Base-by-base conservation (phyloP, 1,140 invertebrate genomes). In the Eufriesea mexicana region DNA sequence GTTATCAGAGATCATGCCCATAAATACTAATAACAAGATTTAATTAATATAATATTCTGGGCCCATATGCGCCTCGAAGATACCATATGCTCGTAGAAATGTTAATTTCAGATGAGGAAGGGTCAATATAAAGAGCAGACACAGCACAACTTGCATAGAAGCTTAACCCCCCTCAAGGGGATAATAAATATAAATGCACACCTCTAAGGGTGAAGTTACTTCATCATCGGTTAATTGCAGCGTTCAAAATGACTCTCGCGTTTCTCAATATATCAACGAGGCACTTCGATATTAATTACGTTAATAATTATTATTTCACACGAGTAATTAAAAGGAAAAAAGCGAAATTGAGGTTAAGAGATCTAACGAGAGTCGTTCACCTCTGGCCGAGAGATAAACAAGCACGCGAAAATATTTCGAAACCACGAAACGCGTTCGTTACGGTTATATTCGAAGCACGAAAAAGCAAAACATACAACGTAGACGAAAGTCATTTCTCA, bases 211-310 rank as follows among this genome's bases (percentile, higher is more conserved):
- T 79, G 25, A 61, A 71, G 66, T 79, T 79, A 71, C 66, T 79
- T 70, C 67, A 71, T 79, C 77, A 79, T 79, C 67, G 45, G 77
- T 79, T 79, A 79, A 79, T 79, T 79, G 67, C 67, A 42, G 16
- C 7, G 25, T n/a, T 20, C 45, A 47, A 79, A 79, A 79, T 25
- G 66, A 54, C 54, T 57, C 42, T 66, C 35, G 35, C 1, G 35
- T 66, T 51, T 7, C 23, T 14, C 20, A 12, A 42, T 79, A 49
- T n/a, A 28, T 45, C 73, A 49, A 49, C 73, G 6, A 28, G n/a
- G 8, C 45, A 0, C 51, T 75, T 51, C 9, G 51, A 49, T 75
- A 64, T 62, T 35, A 49, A 47, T 45, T n/a, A 23, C 49, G 25
- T 61, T 61, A 47, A 61, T 61, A 47, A 49, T 47, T 25, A 16